These are phyloP conservation scores for Gambelia wislizenii DNA, from an alignment of 2,797 vertebrate genomes.

Conservation along the genomic window DNA sequence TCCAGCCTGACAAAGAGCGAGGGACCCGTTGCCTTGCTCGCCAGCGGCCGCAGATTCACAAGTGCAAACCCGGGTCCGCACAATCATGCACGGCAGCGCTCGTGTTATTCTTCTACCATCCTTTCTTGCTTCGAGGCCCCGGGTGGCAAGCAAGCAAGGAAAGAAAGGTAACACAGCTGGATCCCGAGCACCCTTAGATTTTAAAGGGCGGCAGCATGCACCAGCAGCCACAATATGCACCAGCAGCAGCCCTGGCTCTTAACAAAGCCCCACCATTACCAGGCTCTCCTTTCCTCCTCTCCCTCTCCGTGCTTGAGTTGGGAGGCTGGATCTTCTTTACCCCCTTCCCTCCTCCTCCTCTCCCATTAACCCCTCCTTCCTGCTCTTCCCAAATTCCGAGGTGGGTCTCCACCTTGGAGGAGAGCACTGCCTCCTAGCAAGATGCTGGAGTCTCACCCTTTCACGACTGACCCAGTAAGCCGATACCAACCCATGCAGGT, in stretches of 20 bases:
- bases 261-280: constrained; percentile 60
- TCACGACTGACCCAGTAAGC: background rate
- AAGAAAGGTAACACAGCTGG: background rate
- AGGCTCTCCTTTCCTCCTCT: background rate
- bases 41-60: no score
- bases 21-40: no score
- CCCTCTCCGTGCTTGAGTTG: background rate
- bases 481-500: background rate
- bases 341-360: constrained; percentile 33
- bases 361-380: constrained; percentile 34
- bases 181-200: background rate
- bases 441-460: background rate
- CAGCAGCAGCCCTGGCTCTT: background rate
- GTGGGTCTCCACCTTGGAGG: constrained; percentile 32
- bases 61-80: constrained; percentile 10
- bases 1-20: constrained; percentile 62
- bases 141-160: no score
- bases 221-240: no score
- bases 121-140: background rate
- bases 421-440: background rate
- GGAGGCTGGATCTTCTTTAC: constrained; percentile 46
- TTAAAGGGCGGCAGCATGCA: background rate
- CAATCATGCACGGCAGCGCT: no score
- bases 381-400: constrained; percentile 64
- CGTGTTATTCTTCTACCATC: background rate